Base-by-base conservation (phyloP, 2,797 vertebrate species). In the Smutsia temminckii region DNA sequence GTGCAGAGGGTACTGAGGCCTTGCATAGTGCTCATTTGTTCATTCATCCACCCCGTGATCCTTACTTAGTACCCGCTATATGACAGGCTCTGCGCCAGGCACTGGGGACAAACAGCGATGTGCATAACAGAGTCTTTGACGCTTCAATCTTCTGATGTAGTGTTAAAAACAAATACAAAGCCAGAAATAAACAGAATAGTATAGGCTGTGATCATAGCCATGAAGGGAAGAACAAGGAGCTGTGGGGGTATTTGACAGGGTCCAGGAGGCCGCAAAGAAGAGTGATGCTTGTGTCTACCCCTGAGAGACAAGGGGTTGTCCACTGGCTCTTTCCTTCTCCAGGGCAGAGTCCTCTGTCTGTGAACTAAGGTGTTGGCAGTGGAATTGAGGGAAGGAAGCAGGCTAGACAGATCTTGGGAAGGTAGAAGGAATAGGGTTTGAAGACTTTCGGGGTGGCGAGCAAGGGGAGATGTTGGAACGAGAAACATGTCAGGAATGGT, bases 381-480 rank as follows among this genome's bases (percentile, higher is more conserved):
- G 5, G 34, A 1, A 3, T 29, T 59, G 83, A 59, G 21, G 37
- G 32, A 51, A 89, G 21, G n/a, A 77, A 25, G 20, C 7, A 46
- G 7, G 20, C 29, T 71, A 57, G 49, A 49, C 23, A 83, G 55
- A 89, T 49, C 12, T 18, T 42, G 55, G 5, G 23, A 49, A 68
- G 29, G 21, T 71, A 69, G 64, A 42, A 63, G 18, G 53, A 46
- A 34, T 2, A 79, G 10, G 37, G 37, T 37, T 64, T 49, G 61
- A 71, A 87, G 27, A 32, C 18, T 34, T 55, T 85, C 49, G 21
- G 20, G 20, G 7, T 34, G 25, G 37, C 4, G 40, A 20, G 53
- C 1, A 53, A 53, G 49, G 12, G 6, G 2, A 85, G 12, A 51
- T 2, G 46, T 46, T 3, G 14, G 8, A 25, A 1, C 1, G 2